phyloP scores from a whole-genome alignment of 2,113 vertebrate genomes.

The Neoarius graeffei region DNA sequence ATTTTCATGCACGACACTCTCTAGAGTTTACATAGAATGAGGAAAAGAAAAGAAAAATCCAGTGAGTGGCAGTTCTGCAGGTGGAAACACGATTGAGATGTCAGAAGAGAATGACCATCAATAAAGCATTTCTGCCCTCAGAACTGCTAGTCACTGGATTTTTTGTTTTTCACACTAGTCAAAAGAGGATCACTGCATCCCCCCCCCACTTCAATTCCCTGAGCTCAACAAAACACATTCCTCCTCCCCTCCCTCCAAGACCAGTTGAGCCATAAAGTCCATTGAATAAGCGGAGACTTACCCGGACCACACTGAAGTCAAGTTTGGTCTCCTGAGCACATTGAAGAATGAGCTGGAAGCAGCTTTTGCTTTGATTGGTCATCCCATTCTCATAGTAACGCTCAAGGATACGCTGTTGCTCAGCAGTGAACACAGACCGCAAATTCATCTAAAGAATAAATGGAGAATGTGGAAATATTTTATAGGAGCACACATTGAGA shows the following conservation, averaged over 20 bases:
- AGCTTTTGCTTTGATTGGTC: slow-evolving; percentile 99
- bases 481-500: background rate
- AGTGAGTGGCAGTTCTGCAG: background rate
- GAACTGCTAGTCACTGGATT: background rate
- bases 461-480: background rate
- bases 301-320: slow-evolving; percentile 99
- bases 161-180: background rate
- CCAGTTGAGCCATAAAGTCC: background rate
- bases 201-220: background rate
- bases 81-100: background rate
- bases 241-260: too few relatives aligned
- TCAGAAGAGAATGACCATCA: background rate
- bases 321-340: slow-evolving; percentile 98
- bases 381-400: slow-evolving; percentile 98
- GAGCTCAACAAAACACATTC: background rate
- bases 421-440: slow-evolving; percentile 95
- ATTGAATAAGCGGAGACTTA: slow-evolving; percentile 63
- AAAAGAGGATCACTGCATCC: background rate
- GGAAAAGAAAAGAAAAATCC: background rate
- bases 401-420: slow-evolving; percentile 96
- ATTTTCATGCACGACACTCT: background rate
- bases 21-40: background rate
- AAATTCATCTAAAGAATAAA: slow-evolving; percentile 93
- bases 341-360: slow-evolving; percentile 98
- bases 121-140: background rate